Base-by-base conservation (phyloP, 2,888 invertebrate genomes). In the Emmelina monodactyla region DNA sequence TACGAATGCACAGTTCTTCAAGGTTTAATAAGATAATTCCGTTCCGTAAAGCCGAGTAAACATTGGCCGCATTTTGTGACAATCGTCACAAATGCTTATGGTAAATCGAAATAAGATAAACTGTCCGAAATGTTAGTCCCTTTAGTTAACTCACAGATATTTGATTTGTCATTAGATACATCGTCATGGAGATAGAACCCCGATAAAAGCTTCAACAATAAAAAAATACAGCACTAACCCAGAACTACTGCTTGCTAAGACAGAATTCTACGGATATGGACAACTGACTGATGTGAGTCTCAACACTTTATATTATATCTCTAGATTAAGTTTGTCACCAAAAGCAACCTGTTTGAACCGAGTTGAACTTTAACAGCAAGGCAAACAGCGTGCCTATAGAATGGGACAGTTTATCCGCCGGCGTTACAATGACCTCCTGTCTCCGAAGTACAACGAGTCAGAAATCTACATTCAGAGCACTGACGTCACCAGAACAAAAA, bases 391-490 rank as follows among this genome's bases (percentile, higher is more conserved):
- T 2, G 43, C 51, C 1, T 63, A 53, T 45, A 30, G 45, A 4
- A 34, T 55, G 2, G 62, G 62, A 3, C 16, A 54, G 32, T 51
- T 37, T 37, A 46, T 63, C 16, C 45, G 56, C 1, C 16, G 37
- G 1, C 53, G 64, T 0, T 67, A 66, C 40, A 40, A 43, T 3
- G 36, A 42, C 1, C 42, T 63, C 2, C 43, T 67, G 2, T 53
- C 63, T 0, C 43, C 46, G 0, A 34, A 40, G 10, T 68, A 54
- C 48, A 64, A 65, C 43, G 41, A 9, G 2, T 62, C 65, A 0
- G 60, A 66, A 42, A 56, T 67, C 28, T 62, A 57, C 46, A 51
- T 67, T 28, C 50, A 63, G 0, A 58, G 63, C 3, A 62, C 65
- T 1, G 66, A 65, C 43, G 57, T 57, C 14, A 58, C 58, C 0